These are phyloP conservation scores for Numida meleagris DNA, from an alignment of 2,113 vertebrate genomes.

Conservation along the genomic window DNA sequence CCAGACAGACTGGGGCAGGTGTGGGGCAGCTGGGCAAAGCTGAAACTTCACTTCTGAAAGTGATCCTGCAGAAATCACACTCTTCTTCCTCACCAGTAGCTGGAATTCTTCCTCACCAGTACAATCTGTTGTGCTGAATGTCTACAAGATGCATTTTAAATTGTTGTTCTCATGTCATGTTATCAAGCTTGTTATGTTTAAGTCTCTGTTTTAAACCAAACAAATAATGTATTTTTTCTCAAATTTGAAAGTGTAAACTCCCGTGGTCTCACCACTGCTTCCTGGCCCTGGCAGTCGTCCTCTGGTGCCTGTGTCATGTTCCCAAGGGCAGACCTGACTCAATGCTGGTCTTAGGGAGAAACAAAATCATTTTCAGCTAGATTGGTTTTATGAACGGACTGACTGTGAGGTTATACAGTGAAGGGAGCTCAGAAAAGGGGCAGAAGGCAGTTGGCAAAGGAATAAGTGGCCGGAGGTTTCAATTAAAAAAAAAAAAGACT, in stretches of 20 bases:
- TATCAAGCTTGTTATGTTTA: not conserved
- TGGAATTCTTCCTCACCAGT: not conserved
- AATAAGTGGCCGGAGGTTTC: not conserved
- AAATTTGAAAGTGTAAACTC: not conserved
- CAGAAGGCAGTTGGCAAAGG: not conserved
- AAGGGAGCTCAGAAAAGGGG: no score
- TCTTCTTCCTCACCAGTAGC: not conserved
- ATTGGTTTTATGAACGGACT: not conserved
- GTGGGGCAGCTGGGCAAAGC: not conserved
- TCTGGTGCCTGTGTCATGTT: not conserved
- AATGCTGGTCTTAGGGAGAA: not conserved
- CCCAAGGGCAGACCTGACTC: not conserved
- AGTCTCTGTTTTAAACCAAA: not conserved
- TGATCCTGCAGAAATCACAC: not conserved
- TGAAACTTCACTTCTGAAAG: not conserved
- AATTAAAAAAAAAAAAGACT: not conserved
- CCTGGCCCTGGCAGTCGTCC: not conserved
- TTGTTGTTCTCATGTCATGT: not conserved
- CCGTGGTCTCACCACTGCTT: not conserved
- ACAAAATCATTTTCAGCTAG: not conserved
- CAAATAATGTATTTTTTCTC: not conserved
- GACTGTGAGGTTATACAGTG: not conserved
- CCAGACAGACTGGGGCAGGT: not conserved
- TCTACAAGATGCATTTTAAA: not conserved
- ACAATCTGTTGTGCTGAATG: not conserved